These are phyloP conservation scores for Cryptocephalus moraei DNA, from an alignment of 2,888 invertebrate genomes.

Conservation along the genomic window DNA sequence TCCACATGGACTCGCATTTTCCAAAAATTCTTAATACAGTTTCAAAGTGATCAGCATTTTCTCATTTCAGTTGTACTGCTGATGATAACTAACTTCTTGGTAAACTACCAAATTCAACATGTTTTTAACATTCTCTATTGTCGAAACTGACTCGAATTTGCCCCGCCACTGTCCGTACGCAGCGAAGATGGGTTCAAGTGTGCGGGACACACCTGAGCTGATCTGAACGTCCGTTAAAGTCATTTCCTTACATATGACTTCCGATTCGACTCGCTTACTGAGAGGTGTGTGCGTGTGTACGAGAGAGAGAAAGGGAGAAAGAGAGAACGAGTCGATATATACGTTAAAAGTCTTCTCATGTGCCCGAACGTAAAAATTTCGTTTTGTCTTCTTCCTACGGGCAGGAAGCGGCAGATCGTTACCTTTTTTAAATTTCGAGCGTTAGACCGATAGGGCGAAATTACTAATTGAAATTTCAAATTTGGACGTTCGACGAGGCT, in stretches of 20 bases:
- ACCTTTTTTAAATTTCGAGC: too few species aligned
- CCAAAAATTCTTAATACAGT: too few species aligned
- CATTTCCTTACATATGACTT: conserved; percentile 38
- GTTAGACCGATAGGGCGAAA: too few species aligned
- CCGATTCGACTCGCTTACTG: conserved; percentile 30
- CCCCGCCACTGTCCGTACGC: background rate
- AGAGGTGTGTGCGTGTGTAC: background rate
- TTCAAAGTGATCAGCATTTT: too few species aligned
- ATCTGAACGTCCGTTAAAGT: conserved; percentile 33
- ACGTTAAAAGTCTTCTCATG: background rate
- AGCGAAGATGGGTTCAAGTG: conserved; percentile 5
- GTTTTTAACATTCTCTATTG: background rate
- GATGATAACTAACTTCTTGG: too few species aligned
- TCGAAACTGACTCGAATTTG: background rate
- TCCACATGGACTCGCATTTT: too few species aligned
- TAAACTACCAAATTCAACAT: too few species aligned
- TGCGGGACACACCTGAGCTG: conserved; percentile 35
- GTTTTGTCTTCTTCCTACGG: too few species aligned
- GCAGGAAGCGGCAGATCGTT: too few species aligned
- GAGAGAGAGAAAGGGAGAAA: background rate
- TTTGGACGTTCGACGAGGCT: too few species aligned
- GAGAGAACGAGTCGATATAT: background rate
- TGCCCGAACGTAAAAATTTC: background rate
- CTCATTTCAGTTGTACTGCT: too few species aligned
- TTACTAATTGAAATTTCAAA: too few species aligned